These are phyloP conservation scores for Chrysolophus pictus DNA, from an alignment of 2,797 vertebrate species.

Conservation along the genomic window DNA sequence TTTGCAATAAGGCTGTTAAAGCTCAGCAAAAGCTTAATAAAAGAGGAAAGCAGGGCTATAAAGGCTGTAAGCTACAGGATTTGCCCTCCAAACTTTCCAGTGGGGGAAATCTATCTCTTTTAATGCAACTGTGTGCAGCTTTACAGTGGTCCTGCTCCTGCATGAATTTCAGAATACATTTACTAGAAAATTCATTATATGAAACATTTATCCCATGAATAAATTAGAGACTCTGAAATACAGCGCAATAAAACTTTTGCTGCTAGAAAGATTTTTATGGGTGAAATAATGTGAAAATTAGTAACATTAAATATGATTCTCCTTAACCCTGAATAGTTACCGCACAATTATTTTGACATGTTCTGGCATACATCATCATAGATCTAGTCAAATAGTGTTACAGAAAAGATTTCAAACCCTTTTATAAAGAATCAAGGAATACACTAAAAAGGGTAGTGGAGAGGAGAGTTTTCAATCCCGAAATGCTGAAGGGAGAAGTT, in stretches of 20 bases:
- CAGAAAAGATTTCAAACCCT: constrained; percentile 59
- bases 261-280: constrained; percentile 83
- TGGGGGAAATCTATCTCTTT: constrained; percentile 59
- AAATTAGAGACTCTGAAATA: constrained; percentile 82
- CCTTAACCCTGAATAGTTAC: constrained; percentile 78
- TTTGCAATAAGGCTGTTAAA: constrained; percentile 37
- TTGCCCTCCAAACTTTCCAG: constrained; percentile 60
- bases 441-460: constrained; percentile 35
- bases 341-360: constrained; percentile 81
- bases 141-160: constrained; percentile 72
- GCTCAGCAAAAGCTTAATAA: constrained; percentile 52
- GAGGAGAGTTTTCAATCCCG: constrained; percentile 45
- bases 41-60: constrained; percentile 44
- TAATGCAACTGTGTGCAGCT: constrained; percentile 69
- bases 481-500: constrained; percentile 1
- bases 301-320: constrained; percentile 82
- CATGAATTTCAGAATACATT: constrained; percentile 81
- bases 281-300: constrained; percentile 84
- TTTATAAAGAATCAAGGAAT: constrained; percentile 65
- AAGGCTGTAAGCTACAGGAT: constrained; percentile 58
- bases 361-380: constrained; percentile 76
- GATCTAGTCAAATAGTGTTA: constrained; percentile 71
- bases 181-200: constrained; percentile 83
- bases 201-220: constrained; percentile 85
- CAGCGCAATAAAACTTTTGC: constrained; percentile 82